Evolutionary conservation across 1,140 invertebrate genomes (phyloP).

Genomic region (Subanguina moxae): DNA sequence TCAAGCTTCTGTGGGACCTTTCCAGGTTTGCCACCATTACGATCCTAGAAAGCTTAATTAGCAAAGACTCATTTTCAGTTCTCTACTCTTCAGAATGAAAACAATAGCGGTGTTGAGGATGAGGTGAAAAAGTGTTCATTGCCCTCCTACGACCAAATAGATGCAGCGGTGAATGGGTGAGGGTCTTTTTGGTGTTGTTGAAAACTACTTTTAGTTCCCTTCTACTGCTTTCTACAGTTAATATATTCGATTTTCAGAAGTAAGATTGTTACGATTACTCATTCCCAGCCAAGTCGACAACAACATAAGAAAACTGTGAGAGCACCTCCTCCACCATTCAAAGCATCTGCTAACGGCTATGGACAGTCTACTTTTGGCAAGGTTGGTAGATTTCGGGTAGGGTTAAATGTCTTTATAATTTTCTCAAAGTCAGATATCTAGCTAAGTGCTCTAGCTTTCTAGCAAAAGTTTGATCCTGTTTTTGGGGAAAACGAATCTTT

Average conservation of each 20-base stretch:
- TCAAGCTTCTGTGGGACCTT: conserved; percentile 41
- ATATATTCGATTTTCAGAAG: conserved; percentile 2
- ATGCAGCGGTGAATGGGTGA: neutral
- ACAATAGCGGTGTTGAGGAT: neutral
- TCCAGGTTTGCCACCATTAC: conserved; percentile 26
- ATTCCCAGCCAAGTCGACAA: neutral
- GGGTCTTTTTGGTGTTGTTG: conserved; percentile 3
- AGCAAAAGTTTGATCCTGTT: too few relatives aligned
- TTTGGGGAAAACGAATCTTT: too few relatives aligned
- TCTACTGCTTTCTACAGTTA: neutral
- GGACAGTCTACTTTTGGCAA: neutral
- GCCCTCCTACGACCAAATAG: conserved; percentile 26
- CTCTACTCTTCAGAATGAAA: neutral
- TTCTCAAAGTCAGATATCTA: too few relatives aligned
- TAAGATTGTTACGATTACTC: neutral
- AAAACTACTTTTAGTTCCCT: neutral
- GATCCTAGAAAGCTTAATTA: neutral
- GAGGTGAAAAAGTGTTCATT: conserved; percentile 4
- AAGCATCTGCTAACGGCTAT: neutral
- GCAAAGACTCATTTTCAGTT: neutral
- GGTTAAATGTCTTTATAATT: too few relatives aligned
- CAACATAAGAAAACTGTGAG: neutral
- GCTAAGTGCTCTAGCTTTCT: too few relatives aligned
- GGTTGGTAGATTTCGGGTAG: neutral
- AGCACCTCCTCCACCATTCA: neutral